phyloP scores from a whole-genome alignment of 2,797 vertebrate species.

The Sebastes iracundus region DNA sequence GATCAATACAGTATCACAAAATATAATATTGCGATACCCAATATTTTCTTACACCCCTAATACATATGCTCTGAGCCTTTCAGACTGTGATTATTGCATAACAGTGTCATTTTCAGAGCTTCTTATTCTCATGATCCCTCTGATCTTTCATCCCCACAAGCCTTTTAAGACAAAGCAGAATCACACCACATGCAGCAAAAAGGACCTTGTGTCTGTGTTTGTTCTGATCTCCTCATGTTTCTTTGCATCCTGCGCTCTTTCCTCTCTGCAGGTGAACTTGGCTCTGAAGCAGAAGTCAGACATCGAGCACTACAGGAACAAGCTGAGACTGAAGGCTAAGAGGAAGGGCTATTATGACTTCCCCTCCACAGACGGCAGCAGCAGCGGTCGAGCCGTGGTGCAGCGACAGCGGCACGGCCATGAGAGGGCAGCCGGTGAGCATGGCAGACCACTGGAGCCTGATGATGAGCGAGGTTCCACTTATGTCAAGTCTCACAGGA shows the following conservation, averaged over 20 bases:
- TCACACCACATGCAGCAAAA: neutral
- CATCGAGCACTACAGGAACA: conserved; percentile 98
- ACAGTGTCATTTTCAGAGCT: conserved; percentile 2
- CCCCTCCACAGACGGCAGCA: conserved; percentile 81
- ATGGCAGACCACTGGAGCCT: conserved; percentile 86
- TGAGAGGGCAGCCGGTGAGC: conserved; percentile 87
- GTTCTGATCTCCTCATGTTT: conserved; percentile 6
- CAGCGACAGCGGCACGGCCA: conserved; percentile 83
- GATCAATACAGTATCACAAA: too few relatives aligned
- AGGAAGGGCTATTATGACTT: conserved; percentile 97
- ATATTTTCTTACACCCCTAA: too few relatives aligned
- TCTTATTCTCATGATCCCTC: neutral
- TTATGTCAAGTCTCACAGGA: conserved; percentile 90
- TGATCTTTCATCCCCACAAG: neutral
- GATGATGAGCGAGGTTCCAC: conserved; percentile 91
- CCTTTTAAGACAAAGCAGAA: neutral
- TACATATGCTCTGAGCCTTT: neutral
- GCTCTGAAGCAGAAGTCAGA: conserved; percentile 98
- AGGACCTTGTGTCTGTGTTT: neutral
- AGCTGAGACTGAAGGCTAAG: conserved; percentile 96
- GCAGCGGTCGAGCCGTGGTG: conserved; percentile 74
- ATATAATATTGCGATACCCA: too few relatives aligned
- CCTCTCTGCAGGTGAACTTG: conserved; percentile 88
- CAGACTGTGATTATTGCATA: neutral
- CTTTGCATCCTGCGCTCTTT: conserved; percentile 3